phyloP scores from a whole-genome alignment of 1,140 invertebrate genomes.

The Battus philenor region DNA sequence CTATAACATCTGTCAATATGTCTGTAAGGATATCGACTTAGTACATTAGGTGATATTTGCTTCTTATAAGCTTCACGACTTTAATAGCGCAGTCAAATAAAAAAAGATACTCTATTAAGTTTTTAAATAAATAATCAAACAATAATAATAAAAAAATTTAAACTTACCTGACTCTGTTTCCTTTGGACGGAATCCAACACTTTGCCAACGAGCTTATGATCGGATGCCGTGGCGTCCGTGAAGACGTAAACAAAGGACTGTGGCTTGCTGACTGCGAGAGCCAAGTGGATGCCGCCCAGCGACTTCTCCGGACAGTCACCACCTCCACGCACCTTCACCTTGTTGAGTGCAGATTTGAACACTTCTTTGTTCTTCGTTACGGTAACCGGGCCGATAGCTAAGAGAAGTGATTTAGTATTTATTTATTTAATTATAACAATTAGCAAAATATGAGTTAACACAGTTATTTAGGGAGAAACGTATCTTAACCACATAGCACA shows the following conservation, averaged over 20 bases:
- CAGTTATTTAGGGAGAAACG: no score
- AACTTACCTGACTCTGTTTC: constrained; percentile 81
- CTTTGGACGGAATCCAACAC: constrained; percentile 82
- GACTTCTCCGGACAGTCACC: constrained; percentile 86
- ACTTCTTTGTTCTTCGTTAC: constrained; percentile 78
- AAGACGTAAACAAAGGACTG: constrained; percentile 86
- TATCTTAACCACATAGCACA: no score
- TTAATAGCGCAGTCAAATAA: no score
- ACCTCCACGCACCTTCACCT: constrained; percentile 81
- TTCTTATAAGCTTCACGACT: no score
- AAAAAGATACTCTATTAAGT: not conserved
- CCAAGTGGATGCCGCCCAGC: constrained; percentile 79
- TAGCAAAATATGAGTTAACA: no score
- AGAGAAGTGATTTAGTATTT: no score
- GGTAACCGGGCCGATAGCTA: constrained; percentile 80
- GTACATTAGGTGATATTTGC: no score
- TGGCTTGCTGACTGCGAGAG: constrained; percentile 80
- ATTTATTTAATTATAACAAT: no score
- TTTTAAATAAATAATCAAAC: not conserved
- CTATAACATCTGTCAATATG: no score
- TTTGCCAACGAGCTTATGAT: constrained; percentile 78
- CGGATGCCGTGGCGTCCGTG: constrained; percentile 84
- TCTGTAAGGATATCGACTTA: no score
- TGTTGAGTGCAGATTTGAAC: constrained; percentile 77
- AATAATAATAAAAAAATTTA: no score